Evolutionary conservation across 2,797 vertebrate species (phyloP).

Genomic region (Syngnathus rostellatus): DNA sequence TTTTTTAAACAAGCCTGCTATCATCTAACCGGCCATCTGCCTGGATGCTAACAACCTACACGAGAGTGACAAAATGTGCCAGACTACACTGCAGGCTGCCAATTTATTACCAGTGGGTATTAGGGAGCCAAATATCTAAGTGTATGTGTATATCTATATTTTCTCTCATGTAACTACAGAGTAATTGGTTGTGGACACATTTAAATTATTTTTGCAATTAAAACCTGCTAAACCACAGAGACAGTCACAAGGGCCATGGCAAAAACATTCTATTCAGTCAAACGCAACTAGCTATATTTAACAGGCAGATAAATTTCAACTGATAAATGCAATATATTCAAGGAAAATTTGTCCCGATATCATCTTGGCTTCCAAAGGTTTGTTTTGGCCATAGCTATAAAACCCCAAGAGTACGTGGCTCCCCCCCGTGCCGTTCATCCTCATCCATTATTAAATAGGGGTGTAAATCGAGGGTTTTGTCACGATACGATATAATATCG

Average conservation of each 20-base stretch:
- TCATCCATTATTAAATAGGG: constrained; percentile 69
- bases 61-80: constrained; percentile 17
- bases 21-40: constrained; percentile 66
- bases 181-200: not conserved
- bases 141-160: not conserved
- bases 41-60: constrained; percentile 34
- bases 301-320: constrained; percentile 1
- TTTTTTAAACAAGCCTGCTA: constrained; percentile 20
- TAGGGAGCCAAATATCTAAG: not conserved
- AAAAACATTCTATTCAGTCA: not conserved
- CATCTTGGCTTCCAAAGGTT: constrained; percentile 15
- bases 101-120: constrained; percentile 26
- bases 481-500: no score
- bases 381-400: constrained; percentile 13
- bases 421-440: constrained; percentile 17
- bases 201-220: not conserved
- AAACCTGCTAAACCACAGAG: constrained; percentile 1
- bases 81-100: constrained; percentile 38
- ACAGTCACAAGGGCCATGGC: not conserved
- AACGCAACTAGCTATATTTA: constrained; percentile 4
- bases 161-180: not conserved
- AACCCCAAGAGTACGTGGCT: constrained; percentile 34
- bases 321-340: not conserved
- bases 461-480: no score
- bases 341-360: constrained; percentile 9